Base-by-base conservation (phyloP, 2,888 invertebrate species). In the Arge pagana region DNA sequence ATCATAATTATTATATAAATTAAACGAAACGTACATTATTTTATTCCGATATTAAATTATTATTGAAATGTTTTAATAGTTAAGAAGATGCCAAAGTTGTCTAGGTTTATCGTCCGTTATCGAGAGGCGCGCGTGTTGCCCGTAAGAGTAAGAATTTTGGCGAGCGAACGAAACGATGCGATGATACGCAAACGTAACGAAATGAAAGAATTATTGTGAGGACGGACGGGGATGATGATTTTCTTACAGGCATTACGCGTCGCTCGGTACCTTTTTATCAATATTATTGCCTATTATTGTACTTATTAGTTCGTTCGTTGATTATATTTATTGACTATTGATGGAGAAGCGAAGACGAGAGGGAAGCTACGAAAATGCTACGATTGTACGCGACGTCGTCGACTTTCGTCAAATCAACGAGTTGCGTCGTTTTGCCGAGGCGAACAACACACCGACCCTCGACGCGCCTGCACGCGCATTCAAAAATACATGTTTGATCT, bases 41-140 rank as follows among this genome's bases (percentile, higher is more conserved):
- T 67, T 66, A 64, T 68, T 56, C 61, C 56, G 52, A 60, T 62
- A 63, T 66, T 68, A 64, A 67, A 58, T 62, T 63, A 66, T 67
- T 64, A 66, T 64, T 58, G 64, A 63, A 54, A 51, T 41, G 37
- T 62, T 68, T 71, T 64, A 68, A 62, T 61, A 64, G 64, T 74
- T 71, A 70, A 65, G 70, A 66, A 71, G 66, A 76, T 76, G 72
- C 76, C 76, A 76, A 76, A 76, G 76, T 76, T 76, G 73, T 75
- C 66, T 76, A 76, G 74, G 74, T 76, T 76, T 74, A 76, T 68
- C 66, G 61, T 64, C 63, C 60, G 62, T 66, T 64, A 61, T 59
- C 56, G 11, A 33, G 11, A n/a, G 65, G 65, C 58, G 59, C 49
- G 42, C 24, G 53, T 13, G 51, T 45, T 39, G 40, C 52, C 36